Evolutionary conservation across 2,797 vertebrate species (phyloP).

Genomic region (Tangara arthus): DNA sequence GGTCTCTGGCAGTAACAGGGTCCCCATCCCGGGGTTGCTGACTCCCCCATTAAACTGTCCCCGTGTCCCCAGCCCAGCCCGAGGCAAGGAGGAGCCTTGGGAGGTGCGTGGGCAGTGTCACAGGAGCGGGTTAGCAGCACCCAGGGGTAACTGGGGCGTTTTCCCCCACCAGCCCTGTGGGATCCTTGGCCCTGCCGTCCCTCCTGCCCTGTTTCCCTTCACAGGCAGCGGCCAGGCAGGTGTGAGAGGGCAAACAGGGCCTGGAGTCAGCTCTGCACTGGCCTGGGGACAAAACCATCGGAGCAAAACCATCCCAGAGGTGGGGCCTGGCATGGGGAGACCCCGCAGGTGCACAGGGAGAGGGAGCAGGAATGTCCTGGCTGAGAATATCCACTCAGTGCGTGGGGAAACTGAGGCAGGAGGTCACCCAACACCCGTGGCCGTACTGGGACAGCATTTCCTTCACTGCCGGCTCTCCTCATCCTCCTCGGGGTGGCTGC

Average conservation of each 20-base stretch:
- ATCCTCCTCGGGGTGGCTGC: fast-evolving
- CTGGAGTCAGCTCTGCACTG: not conserved
- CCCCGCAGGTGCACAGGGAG: fast-evolving
- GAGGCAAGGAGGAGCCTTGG: not conserved
- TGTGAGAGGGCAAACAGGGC: not conserved
- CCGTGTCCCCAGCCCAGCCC: not conserved
- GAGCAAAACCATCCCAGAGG: not conserved
- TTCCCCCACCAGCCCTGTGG: not conserved
- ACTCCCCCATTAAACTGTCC: not conserved
- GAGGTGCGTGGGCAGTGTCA: fast-evolving
- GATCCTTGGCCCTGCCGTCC: not conserved
- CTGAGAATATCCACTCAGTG: fast-evolving
- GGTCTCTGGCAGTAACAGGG: fast-evolving
- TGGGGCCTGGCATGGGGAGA: fast-evolving
- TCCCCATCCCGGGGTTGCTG: not conserved
- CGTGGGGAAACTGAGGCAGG: constrained; percentile 5
- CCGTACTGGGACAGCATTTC: not conserved
- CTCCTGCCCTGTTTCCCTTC: not conserved
- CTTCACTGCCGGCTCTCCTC: fast-evolving
- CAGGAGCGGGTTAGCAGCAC: fast-evolving
- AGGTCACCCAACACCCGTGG: fast-evolving
- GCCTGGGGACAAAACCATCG: fast-evolving
- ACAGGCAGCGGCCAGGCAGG: not conserved
- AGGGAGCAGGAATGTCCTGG: fast-evolving
- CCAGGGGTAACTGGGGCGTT: fast-evolving